Evolutionary conservation across 2,113 vertebrate genomes (phyloP).

Genomic region (Rhodinocichla rosea): DNA sequence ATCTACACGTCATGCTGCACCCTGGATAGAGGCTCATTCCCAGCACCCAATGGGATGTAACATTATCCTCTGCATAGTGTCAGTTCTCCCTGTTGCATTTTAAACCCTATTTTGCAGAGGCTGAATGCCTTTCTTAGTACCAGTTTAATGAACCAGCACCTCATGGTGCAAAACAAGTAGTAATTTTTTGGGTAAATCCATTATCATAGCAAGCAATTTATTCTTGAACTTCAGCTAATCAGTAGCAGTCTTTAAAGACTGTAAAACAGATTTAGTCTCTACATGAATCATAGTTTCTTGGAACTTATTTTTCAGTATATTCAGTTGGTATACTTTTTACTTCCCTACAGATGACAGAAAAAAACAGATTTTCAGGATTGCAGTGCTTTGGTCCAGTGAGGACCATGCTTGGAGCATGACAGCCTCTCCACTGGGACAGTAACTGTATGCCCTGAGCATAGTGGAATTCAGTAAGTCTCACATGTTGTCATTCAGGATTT

Average conservation of each 20-base stretch:
- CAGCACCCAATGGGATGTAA: background rate
- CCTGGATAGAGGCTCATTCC: rapidly evolving
- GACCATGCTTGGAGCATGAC: background rate
- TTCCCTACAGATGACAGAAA: background rate
- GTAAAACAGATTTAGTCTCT: background rate
- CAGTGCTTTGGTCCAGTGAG: background rate
- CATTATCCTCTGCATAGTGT: background rate
- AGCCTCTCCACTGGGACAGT: background rate
- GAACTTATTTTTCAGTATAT: background rate
- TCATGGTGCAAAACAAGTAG: background rate
- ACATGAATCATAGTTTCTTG: background rate
- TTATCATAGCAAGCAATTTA: background rate
- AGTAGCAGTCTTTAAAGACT: background rate
- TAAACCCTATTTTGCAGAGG: background rate
- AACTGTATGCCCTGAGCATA: background rate
- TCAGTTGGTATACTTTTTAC: background rate
- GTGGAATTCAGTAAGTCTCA: background rate
- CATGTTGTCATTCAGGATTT: background rate
- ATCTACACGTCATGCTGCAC: background rate
- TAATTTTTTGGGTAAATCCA: background rate
- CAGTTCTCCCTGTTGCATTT: background rate
- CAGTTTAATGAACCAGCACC: background rate
- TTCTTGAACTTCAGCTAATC: background rate
- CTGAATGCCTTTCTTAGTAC: background rate
- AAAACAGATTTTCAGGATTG: background rate